Base-by-base conservation (phyloP, 1,140 invertebrate species). In the Dinothrombium tinctorium region DNA sequence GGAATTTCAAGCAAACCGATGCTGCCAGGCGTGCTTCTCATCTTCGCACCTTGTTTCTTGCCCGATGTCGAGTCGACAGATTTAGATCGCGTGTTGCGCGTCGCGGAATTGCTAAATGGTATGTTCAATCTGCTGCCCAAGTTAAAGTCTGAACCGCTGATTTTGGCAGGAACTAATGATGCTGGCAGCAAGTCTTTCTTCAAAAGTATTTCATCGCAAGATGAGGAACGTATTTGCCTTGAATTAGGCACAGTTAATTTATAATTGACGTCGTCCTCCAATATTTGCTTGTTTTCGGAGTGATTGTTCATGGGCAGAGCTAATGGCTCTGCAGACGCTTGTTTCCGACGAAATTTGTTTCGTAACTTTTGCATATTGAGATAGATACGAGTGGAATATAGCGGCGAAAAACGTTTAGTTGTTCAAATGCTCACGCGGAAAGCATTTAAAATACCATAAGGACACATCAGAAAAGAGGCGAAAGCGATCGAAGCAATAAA, bases 191-290 rank as follows among this genome's bases (percentile, higher is more conserved):
- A 78, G 5, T 72, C 55, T 42, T 71, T 67, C 49, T 76, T 75
- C 50, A 80, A 55, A 53, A 81, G 75, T 53, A 81, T 80, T 60
- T 82, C 76, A 61, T 82, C 78, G 60, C 80, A 82, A 40, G 76
- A 80, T 28, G 76, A 76, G 29, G 76, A 79, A 40, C 73, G 69
- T 49, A 80, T 72, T 64, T 80, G 77, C 54, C 79, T 79, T 12
- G 8, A 15, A 20, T 17, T 21, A 20, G 19, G 35, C n/a, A 37
- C 12, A n/a, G 35, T 7, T 17, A 37, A 37, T 7, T 37, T 37
- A 12, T 37, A 20, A 15, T 15, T 35, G 33, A 8, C 14, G 26
- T 28, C 9, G 33, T 15, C 1, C 33, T 14, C 8, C 33, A 35
- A 35, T 9, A 35, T 8, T 14, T 9, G 9, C 8, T 35, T 15